Percentiles rank a stretch among this genome's conserved stretches.
These are phyloP conservation scores for Alauda arvensis DNA, from an alignment of 2,797 vertebrate genomes.

Conservation along the genomic window DNA sequence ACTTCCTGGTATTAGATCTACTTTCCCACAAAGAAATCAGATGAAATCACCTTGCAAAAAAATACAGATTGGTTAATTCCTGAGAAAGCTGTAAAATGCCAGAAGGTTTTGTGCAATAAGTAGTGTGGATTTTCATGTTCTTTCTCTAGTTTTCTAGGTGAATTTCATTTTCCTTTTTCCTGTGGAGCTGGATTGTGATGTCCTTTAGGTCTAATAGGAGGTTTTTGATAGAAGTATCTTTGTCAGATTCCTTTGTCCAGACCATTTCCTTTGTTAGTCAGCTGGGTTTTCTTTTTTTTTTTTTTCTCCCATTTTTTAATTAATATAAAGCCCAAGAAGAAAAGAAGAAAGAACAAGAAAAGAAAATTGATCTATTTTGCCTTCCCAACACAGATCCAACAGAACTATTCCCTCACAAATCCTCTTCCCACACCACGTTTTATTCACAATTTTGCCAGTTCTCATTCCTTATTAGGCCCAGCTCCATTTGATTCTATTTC, in stretches of 20 bases:
- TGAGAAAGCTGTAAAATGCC: background rate
- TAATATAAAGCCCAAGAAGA: background rate
- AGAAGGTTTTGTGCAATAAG: background rate
- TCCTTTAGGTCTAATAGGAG: background rate
- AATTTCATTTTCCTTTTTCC: slow-evolving; percentile 1
- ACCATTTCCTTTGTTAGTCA: background rate
- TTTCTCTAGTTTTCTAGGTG: background rate
- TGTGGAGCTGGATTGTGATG: background rate
- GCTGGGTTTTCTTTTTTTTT: background rate
- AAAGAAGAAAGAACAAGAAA: slow-evolving; percentile 16
- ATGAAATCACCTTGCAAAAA: background rate
- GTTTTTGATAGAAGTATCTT: background rate
- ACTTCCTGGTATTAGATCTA: background rate
- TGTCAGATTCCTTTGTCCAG: background rate
- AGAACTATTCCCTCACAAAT: background rate
- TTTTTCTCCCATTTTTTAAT: background rate
- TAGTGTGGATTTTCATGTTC: background rate
- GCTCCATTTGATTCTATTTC: background rate
- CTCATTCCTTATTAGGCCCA: background rate
- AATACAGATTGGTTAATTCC: background rate
- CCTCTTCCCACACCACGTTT: background rate
- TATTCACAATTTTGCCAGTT: background rate
- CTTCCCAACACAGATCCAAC: background rate
- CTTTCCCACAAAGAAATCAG: background rate
- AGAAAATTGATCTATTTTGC: background rate